These are phyloP conservation scores for Anastatus disparis DNA, from an alignment of 1,140 invertebrate species.

Conservation along the genomic window DNA sequence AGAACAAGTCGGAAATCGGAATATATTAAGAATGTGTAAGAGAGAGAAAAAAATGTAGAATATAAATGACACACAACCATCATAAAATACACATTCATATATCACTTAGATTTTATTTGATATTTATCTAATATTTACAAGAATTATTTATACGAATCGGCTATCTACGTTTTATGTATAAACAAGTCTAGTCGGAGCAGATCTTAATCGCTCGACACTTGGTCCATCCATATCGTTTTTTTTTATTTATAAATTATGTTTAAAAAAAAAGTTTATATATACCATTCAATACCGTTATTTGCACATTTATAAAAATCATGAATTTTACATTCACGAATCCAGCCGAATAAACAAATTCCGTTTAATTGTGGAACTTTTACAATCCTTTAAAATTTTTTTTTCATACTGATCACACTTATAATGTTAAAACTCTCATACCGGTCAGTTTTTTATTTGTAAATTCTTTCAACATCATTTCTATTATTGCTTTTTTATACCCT, in stretches of 20 bases:
- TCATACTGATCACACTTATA: neutral
- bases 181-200: slow-evolving; percentile 33
- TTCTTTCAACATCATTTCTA: too few species aligned
- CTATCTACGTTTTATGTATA: slow-evolving; percentile 41
- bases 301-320: slow-evolving; percentile 23
- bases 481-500: slow-evolving; percentile 9
- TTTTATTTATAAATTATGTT: slow-evolving; percentile 13
- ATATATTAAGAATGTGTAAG: too few species aligned
- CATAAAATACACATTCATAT: slow-evolving; percentile 38
- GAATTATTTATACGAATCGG: slow-evolving; percentile 45
- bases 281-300: slow-evolving; percentile 7
- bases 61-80: neutral
- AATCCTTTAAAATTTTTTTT: neutral
- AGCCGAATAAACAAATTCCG: neutral
- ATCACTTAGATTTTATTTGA: slow-evolving; percentile 57
- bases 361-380: neutral
- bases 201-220: slow-evolving; percentile 6
- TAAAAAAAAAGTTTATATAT: slow-evolving; percentile 6
- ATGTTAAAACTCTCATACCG: slow-evolving; percentile 1
- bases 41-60: neutral
- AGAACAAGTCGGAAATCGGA: neutral
- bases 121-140: slow-evolving; percentile 66
- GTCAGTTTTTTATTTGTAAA: neutral
- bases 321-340: neutral
- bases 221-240: neutral